phyloP scores from a whole-genome alignment of 2,888 invertebrate genomes.

The Drosophila quinaria region DNA sequence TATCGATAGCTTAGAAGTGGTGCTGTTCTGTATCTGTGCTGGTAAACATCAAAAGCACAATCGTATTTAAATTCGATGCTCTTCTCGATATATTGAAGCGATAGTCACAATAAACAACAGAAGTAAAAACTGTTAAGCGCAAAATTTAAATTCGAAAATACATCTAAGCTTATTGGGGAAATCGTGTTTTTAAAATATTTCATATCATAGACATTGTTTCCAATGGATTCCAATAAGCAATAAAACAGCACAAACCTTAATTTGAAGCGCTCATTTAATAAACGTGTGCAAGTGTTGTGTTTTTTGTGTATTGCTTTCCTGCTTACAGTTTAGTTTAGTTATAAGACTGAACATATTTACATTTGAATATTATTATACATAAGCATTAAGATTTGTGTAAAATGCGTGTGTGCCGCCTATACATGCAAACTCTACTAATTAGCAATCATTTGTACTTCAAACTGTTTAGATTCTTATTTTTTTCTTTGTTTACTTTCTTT shows the following conservation, averaged over 20 bases:
- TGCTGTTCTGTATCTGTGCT: background rate
- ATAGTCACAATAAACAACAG: no score
- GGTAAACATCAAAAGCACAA: background rate
- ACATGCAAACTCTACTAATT: slow-evolving; percentile 64
- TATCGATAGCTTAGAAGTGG: no score
- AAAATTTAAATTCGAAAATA: no score
- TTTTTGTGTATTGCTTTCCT: slow-evolving; percentile 54
- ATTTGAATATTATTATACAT: slow-evolving; percentile 62
- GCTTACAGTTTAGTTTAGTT: slow-evolving; percentile 51
- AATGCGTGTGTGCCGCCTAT: slow-evolving; percentile 64
- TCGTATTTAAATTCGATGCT: no score
- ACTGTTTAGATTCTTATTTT: slow-evolving; percentile 35
- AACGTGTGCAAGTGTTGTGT: slow-evolving; percentile 33
- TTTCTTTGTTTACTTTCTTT: slow-evolving; percentile 12
- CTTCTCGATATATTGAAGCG: no score
- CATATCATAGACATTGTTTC: background rate
- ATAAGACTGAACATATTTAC: slow-evolving; percentile 69
- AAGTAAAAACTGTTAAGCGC: no score
- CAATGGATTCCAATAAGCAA: background rate
- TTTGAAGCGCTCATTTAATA: slow-evolving; percentile 66
- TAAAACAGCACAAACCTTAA: slow-evolving; percentile 2
- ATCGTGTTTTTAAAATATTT: no score
- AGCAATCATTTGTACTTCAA: slow-evolving; percentile 77
- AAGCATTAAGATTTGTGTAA: slow-evolving; percentile 51
- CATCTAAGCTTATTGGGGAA: no score